phyloP scores from a whole-genome alignment of 2,113 vertebrate species.

The Asarcornis scutulata region DNA sequence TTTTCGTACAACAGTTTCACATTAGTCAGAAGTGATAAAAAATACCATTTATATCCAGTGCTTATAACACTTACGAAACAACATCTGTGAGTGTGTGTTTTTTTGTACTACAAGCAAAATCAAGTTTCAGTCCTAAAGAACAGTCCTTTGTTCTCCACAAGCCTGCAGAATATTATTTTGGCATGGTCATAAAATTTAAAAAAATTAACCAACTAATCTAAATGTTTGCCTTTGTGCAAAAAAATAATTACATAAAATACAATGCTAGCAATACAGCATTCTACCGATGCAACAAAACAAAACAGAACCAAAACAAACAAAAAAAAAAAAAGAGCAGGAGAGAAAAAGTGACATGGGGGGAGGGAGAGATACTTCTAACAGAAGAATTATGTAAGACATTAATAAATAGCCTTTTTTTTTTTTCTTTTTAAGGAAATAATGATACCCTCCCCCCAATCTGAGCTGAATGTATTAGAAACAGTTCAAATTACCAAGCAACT shows the following conservation, averaged over 20 bases:
- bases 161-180: conserved; percentile 90
- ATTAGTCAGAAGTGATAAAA: conserved; percentile 99
- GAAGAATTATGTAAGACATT: conserved; percentile 79
- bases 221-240: conserved; percentile 87
- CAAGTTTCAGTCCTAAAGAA: conserved; percentile 97
- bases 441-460: conserved; percentile 66
- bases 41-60: conserved; percentile 99
- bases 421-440: conserved; percentile 67
- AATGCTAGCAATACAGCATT: conserved; percentile 78
- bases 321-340: conserved; percentile 40
- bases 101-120: conserved; percentile 90
- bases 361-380: conserved; percentile 74
- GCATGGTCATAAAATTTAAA: conserved; percentile 88
- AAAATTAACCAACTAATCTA: conserved; percentile 86
- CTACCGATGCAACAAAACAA: conserved; percentile 78
- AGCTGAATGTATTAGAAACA: conserved; percentile 75
- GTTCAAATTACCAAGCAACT: conserved; percentile 77
- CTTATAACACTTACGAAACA: conserved; percentile 99
- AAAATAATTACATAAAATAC: conserved; percentile 81
- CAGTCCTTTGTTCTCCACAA: conserved; percentile 92
- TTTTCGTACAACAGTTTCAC: conserved; percentile 98
- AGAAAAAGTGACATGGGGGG: conserved; percentile 37
- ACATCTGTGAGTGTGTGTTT: conserved; percentile 88
- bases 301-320: too few relatives aligned
- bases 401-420: conserved; percentile 83